Percentiles rank a stretch among this genome's conserved stretches.
Evolutionary conservation across 2,113 vertebrate species (phyloP).

Genomic region (Cynoglossus semilaevis): DNA sequence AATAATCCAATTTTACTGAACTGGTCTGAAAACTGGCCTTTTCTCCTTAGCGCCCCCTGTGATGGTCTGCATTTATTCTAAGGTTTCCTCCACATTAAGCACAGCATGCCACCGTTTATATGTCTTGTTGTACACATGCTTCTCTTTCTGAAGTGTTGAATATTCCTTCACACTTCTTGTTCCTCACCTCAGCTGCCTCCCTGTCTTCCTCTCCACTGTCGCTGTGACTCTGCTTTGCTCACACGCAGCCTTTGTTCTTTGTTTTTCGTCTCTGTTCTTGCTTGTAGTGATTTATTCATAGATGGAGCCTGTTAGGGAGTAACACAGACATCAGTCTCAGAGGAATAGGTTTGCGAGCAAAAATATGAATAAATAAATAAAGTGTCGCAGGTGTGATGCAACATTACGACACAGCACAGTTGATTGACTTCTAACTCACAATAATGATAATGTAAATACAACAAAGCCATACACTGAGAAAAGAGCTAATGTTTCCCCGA

Average conservation of each 20-base stretch:
- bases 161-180: constrained; percentile 1
- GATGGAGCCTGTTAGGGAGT: constrained; percentile 10
- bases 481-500: too few species aligned
- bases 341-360: constrained; percentile 5
- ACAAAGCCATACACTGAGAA: neutral
- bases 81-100: too few species aligned
- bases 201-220: constrained; percentile 8
- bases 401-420: constrained; percentile 26
- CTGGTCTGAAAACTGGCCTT: too few species aligned
- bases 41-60: too few species aligned
- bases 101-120: too few species aligned
- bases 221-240: constrained; percentile 11
- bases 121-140: too few species aligned
- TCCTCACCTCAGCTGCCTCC: constrained; percentile 5
- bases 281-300: constrained; percentile 48
- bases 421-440: constrained; percentile 1
- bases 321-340: constrained; percentile 23
- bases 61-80: too few species aligned
- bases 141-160: neutral
- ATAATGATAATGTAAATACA: neutral
- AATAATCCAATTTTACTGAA: too few species aligned
- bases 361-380: constrained; percentile 24
- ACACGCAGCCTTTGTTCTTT: constrained; percentile 11
- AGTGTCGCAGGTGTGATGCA: constrained; percentile 30
- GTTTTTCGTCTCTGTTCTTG: constrained; percentile 17